Evolutionary conservation across 2,113 vertebrate species (phyloP), one percentile per base, ranked within the genome.

Genomic region (Brachyhypopomus occidentalis): DNA sequence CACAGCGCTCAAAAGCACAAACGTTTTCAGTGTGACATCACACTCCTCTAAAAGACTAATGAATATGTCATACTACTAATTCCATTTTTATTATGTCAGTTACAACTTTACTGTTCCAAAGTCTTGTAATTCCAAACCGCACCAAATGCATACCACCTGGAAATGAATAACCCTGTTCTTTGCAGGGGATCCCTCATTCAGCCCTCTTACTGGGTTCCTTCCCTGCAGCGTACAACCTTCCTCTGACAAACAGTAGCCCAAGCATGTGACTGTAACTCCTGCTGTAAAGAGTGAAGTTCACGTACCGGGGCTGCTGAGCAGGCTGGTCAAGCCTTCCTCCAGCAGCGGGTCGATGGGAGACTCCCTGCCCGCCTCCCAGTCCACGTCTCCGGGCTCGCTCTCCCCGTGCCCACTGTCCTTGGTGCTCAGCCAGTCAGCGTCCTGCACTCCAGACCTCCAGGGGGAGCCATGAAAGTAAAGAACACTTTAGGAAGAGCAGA

Each of bases 341-440:
- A 96, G 93, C 76, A 97, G 90, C 0, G 92, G 93, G 85, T 95
- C 95, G 23, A 95, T 92, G 12, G 95, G 87, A 0, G 94, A 96
- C 83, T 97, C 95, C 22, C 94, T 89, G 34, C 93, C 95, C 0
- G 92, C 87, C 52, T 96, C 95, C 12, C 88, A 94, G 81, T 95
- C 94, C 1, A 92, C 86, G 41, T 97, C 96, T 4, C 95, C 96
- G 0, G 93, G 92, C 75, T 97, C 96, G 0, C 94, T 94, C 87
- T 96, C 96, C 0, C 93, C 94, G 0, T 95, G 95, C 20, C 94
- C 94, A 1, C 95, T 96, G 92, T 95, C 95, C 88, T 96, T 96
- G 17, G 93, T 91, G 79, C 94, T 95, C 85, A 93, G 90, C 91
- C 95, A 93, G 52, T 98, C 96, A 0, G 86, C 38, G 22, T 97